These are phyloP conservation scores for Gobius niger DNA, from an alignment of 2,113 vertebrate species.

Conservation along the genomic window DNA sequence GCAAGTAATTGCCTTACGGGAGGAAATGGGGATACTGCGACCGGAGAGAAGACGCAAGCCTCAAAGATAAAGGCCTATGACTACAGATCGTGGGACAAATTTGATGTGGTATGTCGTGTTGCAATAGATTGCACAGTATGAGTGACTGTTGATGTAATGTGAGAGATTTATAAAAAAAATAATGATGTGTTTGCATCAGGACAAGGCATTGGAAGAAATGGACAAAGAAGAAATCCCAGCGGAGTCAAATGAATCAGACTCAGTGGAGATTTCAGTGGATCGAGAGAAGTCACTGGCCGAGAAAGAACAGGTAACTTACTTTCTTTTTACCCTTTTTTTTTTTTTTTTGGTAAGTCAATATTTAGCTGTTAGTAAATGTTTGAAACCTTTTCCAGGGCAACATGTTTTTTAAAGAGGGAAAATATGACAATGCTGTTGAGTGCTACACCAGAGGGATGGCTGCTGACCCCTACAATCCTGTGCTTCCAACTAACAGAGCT, in stretches of 20 bases:
- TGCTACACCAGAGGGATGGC: constrained; percentile 93
- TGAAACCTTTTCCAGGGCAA: constrained; percentile 81
- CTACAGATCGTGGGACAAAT: constrained; percentile 93
- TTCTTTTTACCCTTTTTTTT: not conserved
- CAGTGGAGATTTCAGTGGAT: constrained; percentile 84
- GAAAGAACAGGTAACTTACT: constrained; percentile 84
- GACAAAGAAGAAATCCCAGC: constrained; percentile 86
- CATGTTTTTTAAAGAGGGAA: constrained; percentile 86
- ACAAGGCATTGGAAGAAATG: constrained; percentile 86
- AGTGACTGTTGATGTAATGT: not conserved
- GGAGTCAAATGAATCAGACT: constrained; percentile 88
- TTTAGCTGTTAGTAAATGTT: not conserved
- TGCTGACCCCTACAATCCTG: constrained; percentile 87
- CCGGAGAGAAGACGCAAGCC: constrained; percentile 76
- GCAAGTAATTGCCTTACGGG: constrained; percentile 16
- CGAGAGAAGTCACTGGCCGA: constrained; percentile 81
- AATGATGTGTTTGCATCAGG: constrained; percentile 63
- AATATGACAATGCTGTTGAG: constrained; percentile 89
- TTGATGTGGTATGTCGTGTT: constrained; percentile 84
- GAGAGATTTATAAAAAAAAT: not conserved
- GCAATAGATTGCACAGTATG: not conserved
- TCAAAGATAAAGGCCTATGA: constrained; percentile 87
- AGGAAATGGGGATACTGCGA: constrained; percentile 69
- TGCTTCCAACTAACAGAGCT: constrained; percentile 92
- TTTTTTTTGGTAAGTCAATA: not conserved